Evolutionary conservation across 2,797 vertebrate genomes (phyloP).

Genomic region (Tapirus indicus): DNA sequence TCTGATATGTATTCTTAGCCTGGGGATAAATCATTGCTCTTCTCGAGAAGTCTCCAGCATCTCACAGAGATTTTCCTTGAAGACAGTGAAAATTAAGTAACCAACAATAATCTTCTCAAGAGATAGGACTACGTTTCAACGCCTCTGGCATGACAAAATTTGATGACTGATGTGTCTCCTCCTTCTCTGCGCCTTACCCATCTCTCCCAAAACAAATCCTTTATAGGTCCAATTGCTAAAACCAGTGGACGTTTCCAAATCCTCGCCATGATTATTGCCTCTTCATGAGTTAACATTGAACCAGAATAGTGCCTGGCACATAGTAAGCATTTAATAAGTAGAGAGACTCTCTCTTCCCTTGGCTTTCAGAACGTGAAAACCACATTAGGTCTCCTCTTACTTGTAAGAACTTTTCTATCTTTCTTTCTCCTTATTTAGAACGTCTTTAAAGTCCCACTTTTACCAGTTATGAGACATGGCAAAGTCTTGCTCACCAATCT

Average conservation of each 20-base stretch:
- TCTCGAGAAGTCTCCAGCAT: neutral
- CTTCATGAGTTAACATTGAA: neutral
- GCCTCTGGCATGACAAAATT: neutral
- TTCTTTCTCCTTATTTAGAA: neutral
- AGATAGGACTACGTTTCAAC: neutral
- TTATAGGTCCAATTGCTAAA: neutral
- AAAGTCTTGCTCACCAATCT: neutral
- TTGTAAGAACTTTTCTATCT: neutral
- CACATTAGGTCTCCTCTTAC: neutral
- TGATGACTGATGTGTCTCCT: neutral
- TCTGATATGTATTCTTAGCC: neutral
- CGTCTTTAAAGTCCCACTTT: neutral
- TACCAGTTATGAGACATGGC: neutral
- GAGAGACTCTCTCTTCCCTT: neutral
- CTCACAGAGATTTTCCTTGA: neutral
- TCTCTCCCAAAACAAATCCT: neutral
- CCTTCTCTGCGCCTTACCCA: neutral
- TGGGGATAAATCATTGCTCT: neutral
- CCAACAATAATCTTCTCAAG: neutral
- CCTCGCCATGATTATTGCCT: neutral
- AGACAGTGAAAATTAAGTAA: neutral
- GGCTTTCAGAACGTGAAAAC: neutral
- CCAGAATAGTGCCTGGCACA: neutral
- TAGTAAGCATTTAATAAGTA: neutral
- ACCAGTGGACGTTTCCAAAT: neutral